phyloP scores from a whole-genome alignment of 2,113 vertebrate genomes.

The Acanthisitta chloris region DNA sequence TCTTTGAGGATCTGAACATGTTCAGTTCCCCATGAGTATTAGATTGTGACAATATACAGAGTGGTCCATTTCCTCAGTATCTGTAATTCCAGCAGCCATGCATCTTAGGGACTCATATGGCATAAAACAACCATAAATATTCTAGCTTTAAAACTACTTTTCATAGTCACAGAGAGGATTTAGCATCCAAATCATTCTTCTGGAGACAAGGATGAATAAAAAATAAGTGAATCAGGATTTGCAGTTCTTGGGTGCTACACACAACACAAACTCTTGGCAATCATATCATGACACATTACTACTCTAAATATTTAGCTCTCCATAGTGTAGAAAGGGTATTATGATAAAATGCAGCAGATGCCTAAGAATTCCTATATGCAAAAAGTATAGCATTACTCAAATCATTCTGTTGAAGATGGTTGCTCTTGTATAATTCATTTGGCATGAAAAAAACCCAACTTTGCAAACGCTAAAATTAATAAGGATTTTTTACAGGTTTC shows the following conservation, averaged over 20 bases:
- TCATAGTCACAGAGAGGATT: conserved; percentile 13
- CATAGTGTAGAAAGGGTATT: not conserved
- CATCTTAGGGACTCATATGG: not conserved
- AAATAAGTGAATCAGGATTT: not conserved
- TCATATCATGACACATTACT: not conserved
- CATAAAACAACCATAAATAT: not conserved
- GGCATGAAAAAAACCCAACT: not conserved
- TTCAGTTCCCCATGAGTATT: conserved; percentile 7
- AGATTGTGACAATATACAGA: not conserved
- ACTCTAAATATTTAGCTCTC: conserved; percentile 9
- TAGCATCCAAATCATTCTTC: not conserved
- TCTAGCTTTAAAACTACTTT: not conserved
- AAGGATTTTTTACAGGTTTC: not conserved
- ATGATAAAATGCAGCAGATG: not conserved
- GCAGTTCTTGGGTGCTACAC: not conserved
- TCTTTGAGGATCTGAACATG: not conserved
- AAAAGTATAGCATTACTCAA: not conserved
- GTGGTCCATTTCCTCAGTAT: not conserved
- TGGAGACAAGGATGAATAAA: not conserved
- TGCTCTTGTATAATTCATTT: not conserved
- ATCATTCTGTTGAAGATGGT: not conserved
- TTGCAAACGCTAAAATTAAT: not conserved
- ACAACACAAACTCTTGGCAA: not conserved
- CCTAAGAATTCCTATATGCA: not conserved
- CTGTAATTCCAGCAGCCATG: not conserved